Evolutionary conservation across 2,888 invertebrate species (phyloP), one percentile per base, ranked within the genome.

Genomic region (Aphidius colemani): DNA sequence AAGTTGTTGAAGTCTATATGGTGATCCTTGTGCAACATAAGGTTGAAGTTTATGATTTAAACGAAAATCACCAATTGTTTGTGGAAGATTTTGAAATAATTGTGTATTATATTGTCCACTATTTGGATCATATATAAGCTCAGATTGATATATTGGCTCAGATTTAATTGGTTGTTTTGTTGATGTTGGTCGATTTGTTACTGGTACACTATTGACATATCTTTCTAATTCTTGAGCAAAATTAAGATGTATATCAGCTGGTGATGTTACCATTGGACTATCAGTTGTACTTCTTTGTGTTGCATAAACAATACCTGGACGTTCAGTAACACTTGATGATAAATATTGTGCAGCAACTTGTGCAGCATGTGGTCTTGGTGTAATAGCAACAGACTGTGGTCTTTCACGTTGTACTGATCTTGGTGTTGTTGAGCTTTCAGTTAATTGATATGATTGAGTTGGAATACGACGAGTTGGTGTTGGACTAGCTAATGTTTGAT

Each of bases 21-120:
- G 83, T 62, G 84, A 85, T 53, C 85, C 86, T 67, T 85, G 88
- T 63, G 88, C 87, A 4, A 90, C 90, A 83, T 87, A 91, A 0
- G 91, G 90, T 82, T 91, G 91, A 72, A 92, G 87, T 74, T 90
- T 86, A 77, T 91, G 91, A 82, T 88, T 90, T 69, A 92, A 80
- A 71, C 88, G 88, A 74, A 91, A 85, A 73, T 91, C 90, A 67
- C 90, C 90, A 68, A 88, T 86, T 53, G 88, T 88, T 81, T 90
- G 90, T 39, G 92, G 92, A 59, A 92, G 83, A 13, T 88, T 86
- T 81, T 93, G 93, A 84, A 88, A 92, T 50, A 92, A 84, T 72
- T 92, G 90, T 41, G 90, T 91, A 76, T 92, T 90, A 85, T 93
- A 93, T 74, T 90, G 89, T 57, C 92, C 92, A 71, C 89, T 89